Evolutionary conservation across 2,113 vertebrate species (phyloP), one percentile per base, ranked within the genome.

Genomic region (Hemibagrus wyckioides): DNA sequence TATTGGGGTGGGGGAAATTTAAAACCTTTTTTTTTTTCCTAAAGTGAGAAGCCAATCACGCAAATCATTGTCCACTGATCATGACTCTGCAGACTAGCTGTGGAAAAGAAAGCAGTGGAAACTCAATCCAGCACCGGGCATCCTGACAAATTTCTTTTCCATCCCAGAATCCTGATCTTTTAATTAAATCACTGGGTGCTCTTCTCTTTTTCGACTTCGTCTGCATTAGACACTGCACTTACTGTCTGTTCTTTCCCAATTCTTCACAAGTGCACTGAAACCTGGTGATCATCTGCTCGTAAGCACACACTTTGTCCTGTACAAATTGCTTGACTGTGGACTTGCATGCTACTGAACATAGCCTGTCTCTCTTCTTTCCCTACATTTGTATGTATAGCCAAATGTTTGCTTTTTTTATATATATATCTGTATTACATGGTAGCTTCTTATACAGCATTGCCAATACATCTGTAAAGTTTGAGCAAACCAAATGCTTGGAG

Each of bases 401-500:
- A 52, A 77, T 77, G 75, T 77, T 76, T 61, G 81, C 4, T 14
- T 75, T 65, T 84, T 84, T 41, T 36, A 36, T 39, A 33, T 67
- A 17, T 30, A 28, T 36, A 41, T 6, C 33, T 30, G 10, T 14
- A 44, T 50, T 52, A 76, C 57, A 69, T 48, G 41, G 57, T 83
- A 63, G 30, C 19, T 25, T 48, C 59, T 59, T 65, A 56, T 82
- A 52, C 41, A 81, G 28, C 76, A 80, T 50, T 79, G 50, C 23
- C 2, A 67, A 48, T 75, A 9, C 41, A 57, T 23, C 25, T 80
- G 50, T 52, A 57, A 44, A 59, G 28, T 85, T 48, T 69, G 76
- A 84, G 85, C 83, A 86, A 82, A 87, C 87, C 83, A 88, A 90
- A 89, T 80, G 82, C 73, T 50, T 65, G 30, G 28, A 14, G 56